Base-by-base conservation (phyloP, 2,797 vertebrate genomes). In the Cossypha niveicapilla region DNA sequence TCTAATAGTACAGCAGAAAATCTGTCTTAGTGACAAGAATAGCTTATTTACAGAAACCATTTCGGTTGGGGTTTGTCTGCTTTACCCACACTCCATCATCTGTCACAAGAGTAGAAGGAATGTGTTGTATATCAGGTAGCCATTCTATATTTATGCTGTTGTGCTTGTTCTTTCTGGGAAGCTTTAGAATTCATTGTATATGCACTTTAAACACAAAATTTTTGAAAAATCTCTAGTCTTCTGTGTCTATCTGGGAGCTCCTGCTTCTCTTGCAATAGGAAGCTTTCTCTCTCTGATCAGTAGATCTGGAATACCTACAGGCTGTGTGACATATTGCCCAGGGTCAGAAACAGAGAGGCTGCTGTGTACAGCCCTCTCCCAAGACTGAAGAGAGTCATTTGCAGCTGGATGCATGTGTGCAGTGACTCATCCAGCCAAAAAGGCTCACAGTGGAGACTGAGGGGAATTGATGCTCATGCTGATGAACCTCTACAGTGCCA, bases 371-470 rank as follows among this genome's bases (percentile, higher is more conserved):
- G 30, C 11, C 41, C 60, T 58, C 68, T 77, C 48, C 34, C 25
- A 68, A 41, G 39, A 11, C 11, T 1, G 2, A 77, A 48, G 17
- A 65, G 47, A 41, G 9, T 23, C 44, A 39, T 42, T 68, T 88
- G 50, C 65, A 86, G 83, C 61, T 39, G 70, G 34, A 19, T 95
- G 39, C 39, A 9, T 17, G 3, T 45, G 34, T 18, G 71, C 50
- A 72, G 79, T 86, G 93, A 93, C 58, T 93, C 90, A 94, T 86
- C 24, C 70, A 72, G 73, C 27, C 10, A 2, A n/a, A 92, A 96
- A 83, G 50, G 79, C 47, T 84, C 80, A 48, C 66, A 66, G 62
- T 41, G 70, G 44, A 88, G n/a, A 65, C 51, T 30, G 80, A 86
- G 18, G 32, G 67, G 71, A 76, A 78, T 12, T 78, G 74, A 73